Evolutionary conservation across 2,113 vertebrate genomes (phyloP), one percentile per base, ranked within the genome.

Genomic region (Gambusia affinis): DNA sequence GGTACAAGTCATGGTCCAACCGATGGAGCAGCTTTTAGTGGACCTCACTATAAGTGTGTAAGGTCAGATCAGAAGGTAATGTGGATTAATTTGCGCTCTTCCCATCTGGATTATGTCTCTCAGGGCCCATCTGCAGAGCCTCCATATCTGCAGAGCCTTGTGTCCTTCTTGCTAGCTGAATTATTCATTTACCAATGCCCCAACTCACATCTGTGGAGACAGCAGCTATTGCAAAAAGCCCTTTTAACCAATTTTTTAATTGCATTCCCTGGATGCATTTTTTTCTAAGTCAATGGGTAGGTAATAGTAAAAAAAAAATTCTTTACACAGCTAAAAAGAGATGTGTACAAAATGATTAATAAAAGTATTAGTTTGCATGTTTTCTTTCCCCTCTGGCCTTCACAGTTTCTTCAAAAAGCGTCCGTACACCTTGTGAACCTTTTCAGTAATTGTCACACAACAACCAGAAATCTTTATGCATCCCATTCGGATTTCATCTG

Each of bases 111-210:
- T 24, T 19, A 3, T 27, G 78, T 83, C 85, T 83, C 84, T 27
- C 12, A 63, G 63, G 71, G 73, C 64, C 85, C 74, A 30, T 87
- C 74, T 76, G 29, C 75, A 74, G 78, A 47, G 15, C 85, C 47
- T 35, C 82, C 62, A 44, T 79, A 86, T 85, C 78, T 51, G 19
- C 10, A 27, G 79, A 82, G 84, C 74, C 79, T 39, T 71, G 73
- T 65, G 87, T 89, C 83, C 83, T 88, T 76, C 76, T 69, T 60
- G n/a, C 70, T 24, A 30, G 61, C 57, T 92, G 88, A 92, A 92
- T 93, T 81, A 93, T 92, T 91, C 84, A 93, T 89, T 54, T 67
- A 19, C 76, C 67, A 72, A 80, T 84, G 81, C 84, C 75, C 39
- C 70, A 37, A 76, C 82, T 89, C 82, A 73, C 88, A 89, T 92